Base-by-base conservation (phyloP, 2,888 invertebrate genomes). In the Lamproptera curius region DNA sequence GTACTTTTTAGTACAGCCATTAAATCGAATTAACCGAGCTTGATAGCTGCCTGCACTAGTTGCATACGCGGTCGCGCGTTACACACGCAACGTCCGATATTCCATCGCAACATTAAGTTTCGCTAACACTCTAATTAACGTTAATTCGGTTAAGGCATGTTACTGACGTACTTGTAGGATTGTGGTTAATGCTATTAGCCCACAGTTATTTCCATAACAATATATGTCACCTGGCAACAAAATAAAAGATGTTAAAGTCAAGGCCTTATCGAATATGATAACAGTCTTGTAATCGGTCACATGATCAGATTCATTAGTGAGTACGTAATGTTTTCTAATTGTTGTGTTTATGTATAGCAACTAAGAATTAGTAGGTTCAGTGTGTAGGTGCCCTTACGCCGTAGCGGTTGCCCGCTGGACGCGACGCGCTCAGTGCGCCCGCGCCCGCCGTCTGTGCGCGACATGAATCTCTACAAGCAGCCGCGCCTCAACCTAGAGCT, bases 371-470 rank as follows among this genome's bases (percentile, higher is more conserved):
- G 13, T 16, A 39, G 5, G 10, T 33, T 31, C 31, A 16, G 38
- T 44, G 42, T 37, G 28, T 35, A 13, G 46, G 35, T 16, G 51
- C 41, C 46, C 42, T 49, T 39, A 40, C 35, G 17, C 33, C 39
- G 37, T 52, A 55, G 23, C 16, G 28, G 57, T 54, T 53, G 53
- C 55, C 56, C 53, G 57, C 55, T 58, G 54, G 48, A 62, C 59
- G 58, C 60, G 58, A 62, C 59, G 59, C 51, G 54, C 17, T 60
- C 60, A 66, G 65, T 66, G 63, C 57, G 59, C 56, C 53, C 53
- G 65, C 68, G 69, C 65, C 69, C 70, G 67, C 63, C 67, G 65
- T 54, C 59, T 56, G 64, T 63, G 70, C 72, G 70, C 70, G 73
- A 67, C 66, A 77, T 73, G 76, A 67, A 61, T 53, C 59, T 70